Percentiles rank a stretch among this genome's conserved stretches.
Evolutionary conservation across 2,888 invertebrate genomes (phyloP).

Genomic region (Sesia bembeciformis): DNA sequence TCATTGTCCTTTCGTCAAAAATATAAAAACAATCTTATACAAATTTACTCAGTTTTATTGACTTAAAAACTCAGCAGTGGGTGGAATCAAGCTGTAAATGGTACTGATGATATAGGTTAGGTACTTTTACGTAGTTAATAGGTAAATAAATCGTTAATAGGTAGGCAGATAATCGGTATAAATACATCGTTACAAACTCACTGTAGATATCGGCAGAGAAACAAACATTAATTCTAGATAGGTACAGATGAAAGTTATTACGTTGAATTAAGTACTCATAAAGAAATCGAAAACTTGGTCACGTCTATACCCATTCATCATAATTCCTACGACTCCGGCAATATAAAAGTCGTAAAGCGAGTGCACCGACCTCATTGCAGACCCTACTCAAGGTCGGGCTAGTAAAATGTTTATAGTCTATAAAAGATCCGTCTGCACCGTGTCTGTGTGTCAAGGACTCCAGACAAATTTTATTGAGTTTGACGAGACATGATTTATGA

Average conservation of each 20-base stretch:
- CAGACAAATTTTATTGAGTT: conserved; percentile 62
- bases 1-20: too few species aligned
- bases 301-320: not conserved
- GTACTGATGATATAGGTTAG: too few species aligned
- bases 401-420: conserved; percentile 74
- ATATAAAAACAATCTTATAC: too few species aligned
- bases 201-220: too few species aligned
- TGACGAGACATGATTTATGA: conserved; percentile 22
- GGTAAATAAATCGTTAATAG: too few species aligned
- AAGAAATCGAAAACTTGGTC: conserved; percentile 2
- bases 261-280: conserved; percentile 1
- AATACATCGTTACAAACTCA: too few species aligned
- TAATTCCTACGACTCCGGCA: not conserved
- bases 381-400: conserved; percentile 70
- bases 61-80: too few species aligned
- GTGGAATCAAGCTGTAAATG: too few species aligned
- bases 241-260: not conserved
- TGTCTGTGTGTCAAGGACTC: conserved; percentile 72
- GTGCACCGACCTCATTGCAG: conserved; percentile 71
- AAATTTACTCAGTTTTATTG: too few species aligned
- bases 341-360: conserved; percentile 30
- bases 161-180: too few species aligned
- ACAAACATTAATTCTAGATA: not conserved
- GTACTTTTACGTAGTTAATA: too few species aligned
- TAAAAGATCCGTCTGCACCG: conserved; percentile 66